Conservation (phyloP, 2,888 invertebrate species). For the Lasius fuliginosus region DNA sequence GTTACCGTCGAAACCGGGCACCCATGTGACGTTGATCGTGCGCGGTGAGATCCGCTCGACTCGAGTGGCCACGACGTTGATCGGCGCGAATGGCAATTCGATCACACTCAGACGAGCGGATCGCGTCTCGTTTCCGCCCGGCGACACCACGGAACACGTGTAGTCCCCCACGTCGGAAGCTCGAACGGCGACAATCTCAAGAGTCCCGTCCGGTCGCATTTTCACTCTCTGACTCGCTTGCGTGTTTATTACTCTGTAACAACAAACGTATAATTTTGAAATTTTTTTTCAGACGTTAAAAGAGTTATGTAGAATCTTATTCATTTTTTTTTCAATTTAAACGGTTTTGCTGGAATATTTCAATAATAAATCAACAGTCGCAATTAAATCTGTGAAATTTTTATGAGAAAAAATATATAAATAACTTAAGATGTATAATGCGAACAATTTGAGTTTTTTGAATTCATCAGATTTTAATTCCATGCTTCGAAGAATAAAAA, state of each 20-base stretch:
- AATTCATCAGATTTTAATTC: neutral
- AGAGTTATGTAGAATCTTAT: neutral
- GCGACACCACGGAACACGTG: constrained; percentile 95
- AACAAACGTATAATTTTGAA: constrained; percentile 10
- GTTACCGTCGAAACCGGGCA: constrained; percentile 98
- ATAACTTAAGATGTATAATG: neutral
- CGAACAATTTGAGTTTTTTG: neutral
- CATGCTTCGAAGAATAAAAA: neutral
- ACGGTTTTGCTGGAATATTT: neutral
- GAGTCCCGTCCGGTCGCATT: constrained; percentile 93
- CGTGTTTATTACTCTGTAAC: constrained; percentile 88
- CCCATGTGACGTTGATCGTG: constrained; percentile 97
- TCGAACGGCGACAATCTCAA: constrained; percentile 95
- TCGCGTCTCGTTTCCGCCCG: constrained; percentile 97
- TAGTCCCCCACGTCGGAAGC: constrained; percentile 98
- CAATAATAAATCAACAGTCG: neutral
- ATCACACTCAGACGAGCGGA: constrained; percentile 95
- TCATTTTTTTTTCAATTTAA: neutral
- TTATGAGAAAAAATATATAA: neutral
- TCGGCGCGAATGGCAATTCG: constrained; percentile 97
- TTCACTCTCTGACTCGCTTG: constrained; percentile 91
- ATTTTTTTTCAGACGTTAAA: neutral
- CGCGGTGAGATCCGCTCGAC: constrained; percentile 90
- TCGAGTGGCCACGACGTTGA: constrained; percentile 92
- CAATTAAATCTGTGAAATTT: neutral